Percentiles rank a stretch among this genome's conserved stretches.
These are phyloP conservation scores for Drosophila nr. perissopoda DNA, from an alignment of 2,888 invertebrate species.

Conservation along the genomic window DNA sequence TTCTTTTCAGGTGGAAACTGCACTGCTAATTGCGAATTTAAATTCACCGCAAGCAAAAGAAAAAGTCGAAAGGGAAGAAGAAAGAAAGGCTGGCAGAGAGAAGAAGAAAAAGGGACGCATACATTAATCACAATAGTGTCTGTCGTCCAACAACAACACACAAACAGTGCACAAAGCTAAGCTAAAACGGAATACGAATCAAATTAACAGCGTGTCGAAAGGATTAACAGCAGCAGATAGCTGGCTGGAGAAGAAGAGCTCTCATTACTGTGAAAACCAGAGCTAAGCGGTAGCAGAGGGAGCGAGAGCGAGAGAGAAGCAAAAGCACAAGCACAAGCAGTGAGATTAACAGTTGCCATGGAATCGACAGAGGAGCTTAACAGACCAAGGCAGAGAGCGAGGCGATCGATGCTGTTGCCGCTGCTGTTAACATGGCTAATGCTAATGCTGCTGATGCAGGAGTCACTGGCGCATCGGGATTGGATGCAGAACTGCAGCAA, in stretches of 20 bases:
- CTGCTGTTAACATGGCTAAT: conserved; percentile 20
- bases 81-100: conserved; percentile 21
- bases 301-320: not conserved
- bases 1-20: conserved; percentile 77
- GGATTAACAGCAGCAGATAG: conserved; percentile 1
- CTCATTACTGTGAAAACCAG: not conserved
- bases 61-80: conserved; percentile 13
- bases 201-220: conserved; percentile 61
- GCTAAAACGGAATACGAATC: conserved; percentile 25
- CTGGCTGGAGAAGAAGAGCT: not conserved
- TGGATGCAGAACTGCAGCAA: conserved; percentile 83
- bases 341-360: conserved; percentile 3
- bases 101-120: conserved; percentile 58
- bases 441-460: conserved; percentile 49
- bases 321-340: not conserved
- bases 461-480: conserved; percentile 74
- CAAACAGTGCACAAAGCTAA: conserved; percentile 11
- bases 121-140: conserved; percentile 78
- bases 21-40: conserved; percentile 82
- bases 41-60: conserved; percentile 40
- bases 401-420: conserved; percentile 11
- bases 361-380: conserved; percentile 5
- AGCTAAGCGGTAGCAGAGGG: not conserved
- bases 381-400: conserved; percentile 4
- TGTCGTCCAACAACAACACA: conserved; percentile 27